These are phyloP conservation scores for Catharus fuscescens DNA, from an alignment of 2,113 vertebrate species.

Conservation along the genomic window DNA sequence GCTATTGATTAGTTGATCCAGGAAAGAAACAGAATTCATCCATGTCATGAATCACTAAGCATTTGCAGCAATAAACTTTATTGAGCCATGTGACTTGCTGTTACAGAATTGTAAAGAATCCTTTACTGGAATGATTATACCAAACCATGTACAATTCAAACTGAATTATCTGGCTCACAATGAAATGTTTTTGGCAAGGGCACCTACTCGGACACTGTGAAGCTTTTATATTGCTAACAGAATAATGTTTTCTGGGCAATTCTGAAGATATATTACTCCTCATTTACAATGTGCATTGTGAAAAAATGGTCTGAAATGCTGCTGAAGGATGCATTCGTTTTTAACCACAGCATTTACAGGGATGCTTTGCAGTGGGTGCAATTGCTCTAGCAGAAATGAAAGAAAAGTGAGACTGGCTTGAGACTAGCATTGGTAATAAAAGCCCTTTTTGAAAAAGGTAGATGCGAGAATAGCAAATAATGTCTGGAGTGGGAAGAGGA, in stretches of 20 bases:
- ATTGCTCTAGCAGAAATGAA: constrained; percentile 21
- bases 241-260: constrained; percentile 50
- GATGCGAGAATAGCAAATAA: neutral
- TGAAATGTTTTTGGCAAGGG: constrained; percentile 57
- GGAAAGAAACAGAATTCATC: constrained; percentile 50
- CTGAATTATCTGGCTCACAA: constrained; percentile 56
- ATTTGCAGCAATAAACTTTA: constrained; percentile 60
- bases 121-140: constrained; percentile 59
- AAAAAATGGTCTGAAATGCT: constrained; percentile 44
- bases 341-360: neutral
- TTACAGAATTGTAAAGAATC: constrained; percentile 65
- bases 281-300: constrained; percentile 39
- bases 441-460: neutral
- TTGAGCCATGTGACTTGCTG: constrained; percentile 51
- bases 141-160: constrained; percentile 38
- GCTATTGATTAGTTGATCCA: constrained; percentile 63
- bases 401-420: neutral
- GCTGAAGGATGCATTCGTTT: constrained; percentile 47
- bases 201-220: constrained; percentile 31
- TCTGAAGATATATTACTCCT: constrained; percentile 47
- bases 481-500: neutral
- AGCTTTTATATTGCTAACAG: constrained; percentile 46
- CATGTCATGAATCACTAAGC: constrained; percentile 56
- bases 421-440: neutral
- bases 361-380: constrained; percentile 17